Percentiles rank a stretch among this genome's conserved stretches.
Conservation (phyloP, 1,140 invertebrate species). For the Drosophila hydei region DNA sequence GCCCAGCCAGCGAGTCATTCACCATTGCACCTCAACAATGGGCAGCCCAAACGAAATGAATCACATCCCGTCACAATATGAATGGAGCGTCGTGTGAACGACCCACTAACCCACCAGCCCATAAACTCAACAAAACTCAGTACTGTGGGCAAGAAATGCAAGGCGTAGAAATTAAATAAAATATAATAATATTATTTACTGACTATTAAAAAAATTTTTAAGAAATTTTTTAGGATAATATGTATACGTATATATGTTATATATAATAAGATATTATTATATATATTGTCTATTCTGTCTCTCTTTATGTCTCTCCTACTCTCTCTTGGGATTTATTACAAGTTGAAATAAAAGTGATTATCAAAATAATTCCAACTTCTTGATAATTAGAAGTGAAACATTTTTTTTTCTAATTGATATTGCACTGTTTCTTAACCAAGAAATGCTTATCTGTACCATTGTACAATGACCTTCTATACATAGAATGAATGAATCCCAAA, state of each 20-base stretch:
- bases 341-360: too few species aligned
- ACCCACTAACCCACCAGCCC: conserved; percentile 45
- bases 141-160: conserved; percentile 8
- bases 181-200: background rate
- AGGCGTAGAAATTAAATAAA: background rate
- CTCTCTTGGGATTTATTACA: too few species aligned
- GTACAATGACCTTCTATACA: conserved; percentile 50
- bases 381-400: too few species aligned
- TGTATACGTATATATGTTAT: too few species aligned
- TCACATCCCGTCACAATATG: conserved; percentile 63
- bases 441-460: conserved; percentile 31
- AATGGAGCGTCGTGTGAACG: conserved; percentile 48
- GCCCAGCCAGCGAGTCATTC: conserved; percentile 49
- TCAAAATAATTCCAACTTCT: too few species aligned
- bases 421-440: background rate
- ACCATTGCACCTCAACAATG: conserved; percentile 52
- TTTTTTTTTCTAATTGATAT: too few species aligned
- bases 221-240: background rate
- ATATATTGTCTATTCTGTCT: too few species aligned
- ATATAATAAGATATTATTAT: too few species aligned
- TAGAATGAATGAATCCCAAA: conserved; percentile 53
- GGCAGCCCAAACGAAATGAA: conserved; percentile 52
- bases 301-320: too few species aligned
- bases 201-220: background rate
- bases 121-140: conserved; percentile 13